phyloP scores from a whole-genome alignment of 2,888 invertebrate species.

The Cyrtodaria siliqua region DNA sequence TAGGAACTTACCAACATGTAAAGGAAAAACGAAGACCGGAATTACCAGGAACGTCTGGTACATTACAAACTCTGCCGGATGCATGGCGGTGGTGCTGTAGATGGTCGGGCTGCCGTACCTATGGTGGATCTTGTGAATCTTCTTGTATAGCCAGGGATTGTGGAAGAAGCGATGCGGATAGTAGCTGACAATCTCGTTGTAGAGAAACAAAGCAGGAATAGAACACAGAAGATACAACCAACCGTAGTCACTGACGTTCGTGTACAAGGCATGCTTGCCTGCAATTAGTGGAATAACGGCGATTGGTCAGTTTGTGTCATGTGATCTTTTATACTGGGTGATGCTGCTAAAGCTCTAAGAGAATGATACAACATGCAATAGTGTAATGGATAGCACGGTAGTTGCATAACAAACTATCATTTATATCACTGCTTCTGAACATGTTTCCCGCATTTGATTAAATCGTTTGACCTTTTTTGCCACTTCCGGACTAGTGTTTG shows the following conservation, averaged over 20 bases:
- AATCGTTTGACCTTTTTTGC: no score
- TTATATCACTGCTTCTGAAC: no score
- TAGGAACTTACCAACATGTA: slow-evolving; percentile 90
- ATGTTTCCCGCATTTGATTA: no score
- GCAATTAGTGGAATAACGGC: no score
- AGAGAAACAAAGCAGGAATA: slow-evolving; percentile 89
- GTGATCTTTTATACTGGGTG: no score
- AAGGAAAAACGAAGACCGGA: slow-evolving; percentile 89
- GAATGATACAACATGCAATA: no score
- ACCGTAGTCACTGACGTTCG: slow-evolving; percentile 89
- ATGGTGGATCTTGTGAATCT: slow-evolving; percentile 92
- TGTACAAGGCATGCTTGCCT: slow-evolving; percentile 90
- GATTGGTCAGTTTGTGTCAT: no score
- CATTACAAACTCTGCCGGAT: slow-evolving; percentile 91
- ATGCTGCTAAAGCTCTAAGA: no score
- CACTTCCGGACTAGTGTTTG: no score
- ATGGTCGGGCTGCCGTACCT: slow-evolving; percentile 91
- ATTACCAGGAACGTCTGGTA: slow-evolving; percentile 89
- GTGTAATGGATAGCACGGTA: no score
- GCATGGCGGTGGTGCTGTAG: slow-evolving; percentile 90
- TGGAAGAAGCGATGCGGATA: slow-evolving; percentile 90
- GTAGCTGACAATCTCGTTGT: slow-evolving; percentile 89
- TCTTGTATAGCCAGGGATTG: slow-evolving; percentile 89
- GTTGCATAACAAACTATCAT: no score
- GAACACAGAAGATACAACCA: slow-evolving; percentile 90